Evolutionary conservation across 2,888 invertebrate genomes (phyloP), one percentile per base, ranked within the genome.

Genomic region (Parelbella ahira): DNA sequence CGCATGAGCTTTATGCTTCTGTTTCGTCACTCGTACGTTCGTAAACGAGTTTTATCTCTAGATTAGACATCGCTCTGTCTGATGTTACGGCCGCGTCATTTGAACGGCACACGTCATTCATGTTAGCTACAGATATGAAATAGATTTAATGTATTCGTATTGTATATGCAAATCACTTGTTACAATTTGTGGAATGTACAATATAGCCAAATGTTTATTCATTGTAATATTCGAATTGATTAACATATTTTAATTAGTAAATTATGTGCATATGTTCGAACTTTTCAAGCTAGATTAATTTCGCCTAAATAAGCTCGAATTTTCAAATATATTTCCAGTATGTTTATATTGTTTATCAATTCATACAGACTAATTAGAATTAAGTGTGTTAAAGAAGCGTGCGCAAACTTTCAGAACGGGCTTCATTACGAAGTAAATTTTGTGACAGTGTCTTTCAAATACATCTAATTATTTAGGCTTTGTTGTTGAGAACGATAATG

Each of bases 191-290:
- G 24, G 32, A 30, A 6, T 32, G 24, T 18, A 39, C 30, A 32
- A 12, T 11, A 24, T 34, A 24, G 5, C 9, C 18, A 24, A 18
- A 34, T 34, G 34, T 29, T 38, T 24, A 38, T 38, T 30, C 30
- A 23, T 15, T 38, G 30, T 30, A 38, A 38, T 30, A 38, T 24
- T 23, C 6, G 30, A 38, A 38, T 24, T 24, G 15, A 15, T 29
- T 37, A 29, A 13, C 37, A 37, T 37, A 37, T 29, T 37, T 37
- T 23, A 37, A 37, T 37, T 21, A 38, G 7, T 23, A 18, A 23
- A 38, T 38, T 29, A 29, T 29, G 29, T 38, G 29, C 37, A 38
- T 38, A 38, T 18, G 15, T 38, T 29, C 21, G 11, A 23, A 29
- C 37, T 29, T 29, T 29, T 29, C 12, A 21, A 33, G 33, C 13